Evolutionary conservation across 2,113 vertebrate genomes (phyloP).

Genomic region (Rhabdornis inornatus): DNA sequence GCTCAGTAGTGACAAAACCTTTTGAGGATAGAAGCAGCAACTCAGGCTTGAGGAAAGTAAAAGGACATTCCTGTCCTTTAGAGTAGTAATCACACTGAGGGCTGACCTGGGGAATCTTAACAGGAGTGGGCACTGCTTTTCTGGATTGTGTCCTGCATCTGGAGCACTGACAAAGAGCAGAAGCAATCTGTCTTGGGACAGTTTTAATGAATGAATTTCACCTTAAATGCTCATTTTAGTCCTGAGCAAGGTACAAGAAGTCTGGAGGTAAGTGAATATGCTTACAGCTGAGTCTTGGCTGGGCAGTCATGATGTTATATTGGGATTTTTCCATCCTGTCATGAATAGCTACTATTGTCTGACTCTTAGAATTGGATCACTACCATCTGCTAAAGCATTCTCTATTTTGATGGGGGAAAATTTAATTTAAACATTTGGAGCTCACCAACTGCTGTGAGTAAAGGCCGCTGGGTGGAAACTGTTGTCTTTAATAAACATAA

Average conservation of each 20-base stretch:
- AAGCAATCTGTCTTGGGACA: background rate
- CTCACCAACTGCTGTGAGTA: slow-evolving; percentile 8
- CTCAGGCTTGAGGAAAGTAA: background rate
- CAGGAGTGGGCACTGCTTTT: background rate
- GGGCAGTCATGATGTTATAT: background rate
- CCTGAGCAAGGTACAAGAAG: background rate
- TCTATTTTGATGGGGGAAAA: background rate
- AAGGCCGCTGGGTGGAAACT: background rate
- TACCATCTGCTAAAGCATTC: background rate
- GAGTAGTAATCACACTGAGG: background rate
- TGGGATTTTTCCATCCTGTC: background rate
- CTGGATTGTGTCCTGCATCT: background rate
- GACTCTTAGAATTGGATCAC: background rate
- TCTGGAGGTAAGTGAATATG: background rate
- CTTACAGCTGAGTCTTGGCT: background rate
- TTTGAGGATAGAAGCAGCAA: background rate
- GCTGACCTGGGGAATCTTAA: background rate
- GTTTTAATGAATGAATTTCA: background rate
- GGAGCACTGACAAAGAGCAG: background rate
- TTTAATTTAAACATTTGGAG: slow-evolving; percentile 37
- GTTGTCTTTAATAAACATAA: slow-evolving; percentile 15
- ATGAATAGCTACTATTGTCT: background rate
- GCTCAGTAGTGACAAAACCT: background rate
- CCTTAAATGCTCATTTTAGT: background rate
- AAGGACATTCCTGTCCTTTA: background rate